Evolutionary conservation across 2,113 vertebrate genomes (phyloP), one percentile per base, ranked within the genome.

Genomic region (Triplophysa rosa): DNA sequence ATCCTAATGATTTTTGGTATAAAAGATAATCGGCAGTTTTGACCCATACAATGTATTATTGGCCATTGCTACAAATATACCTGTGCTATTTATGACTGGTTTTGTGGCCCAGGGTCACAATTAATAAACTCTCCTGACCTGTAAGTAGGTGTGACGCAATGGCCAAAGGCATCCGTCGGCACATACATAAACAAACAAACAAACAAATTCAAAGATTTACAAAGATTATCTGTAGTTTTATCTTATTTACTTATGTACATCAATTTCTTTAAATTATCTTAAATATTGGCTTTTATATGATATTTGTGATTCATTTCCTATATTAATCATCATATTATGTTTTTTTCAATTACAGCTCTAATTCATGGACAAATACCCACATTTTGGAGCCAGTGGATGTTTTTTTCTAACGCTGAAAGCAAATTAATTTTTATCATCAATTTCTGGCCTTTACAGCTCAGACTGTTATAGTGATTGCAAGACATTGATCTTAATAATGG

Each of bases 401-500:
- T 21, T 49, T 40, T 26, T 70, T 56, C 68, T 56, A 12, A 13
- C 19, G 21, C 58, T 63, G 21, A 23, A 74, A 26, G 14, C 21
- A 63, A 17, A 74, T 77, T 47, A 65, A 77, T 26, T 65, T 77
- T 77, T 59, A 80, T 73, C 74, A 68, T 71, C 63, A 52, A 52
- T 78, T 64, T 33, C 65, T 72, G 79, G 52, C 49, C 63, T 66
- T 58, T 67, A 42, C 54, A 54, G n/a, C 40, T 62, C 24, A 68
- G 54, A 68, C 24, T 80, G 37, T 42, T 67, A 73, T 67, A 40
- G 62, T 8, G 14, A 52, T 52, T 58, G 75, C 67, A 66, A 64
- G 74, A 67, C 82, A 80, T 80, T 84, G 76, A 72, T 69, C 70
- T 80, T 77, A 64, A 65, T 84, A 84, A 84, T 77, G 78, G 75